Evolutionary conservation across 2,888 invertebrate species (phyloP).

Genomic region (Endotricha flammealis): DNA sequence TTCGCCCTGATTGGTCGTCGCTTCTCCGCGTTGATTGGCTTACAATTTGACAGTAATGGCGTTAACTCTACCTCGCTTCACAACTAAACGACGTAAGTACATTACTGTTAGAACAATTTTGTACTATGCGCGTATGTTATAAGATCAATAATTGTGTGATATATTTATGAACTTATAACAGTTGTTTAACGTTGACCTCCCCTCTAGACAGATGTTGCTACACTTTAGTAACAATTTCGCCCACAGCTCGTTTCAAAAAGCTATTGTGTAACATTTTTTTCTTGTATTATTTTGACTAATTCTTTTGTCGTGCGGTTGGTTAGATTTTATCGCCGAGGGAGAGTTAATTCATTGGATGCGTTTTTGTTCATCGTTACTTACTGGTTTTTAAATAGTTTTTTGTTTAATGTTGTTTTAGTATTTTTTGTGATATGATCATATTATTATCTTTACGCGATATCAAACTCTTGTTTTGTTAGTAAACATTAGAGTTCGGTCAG

Average conservation of each 20-base stretch:
- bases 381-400: conserved; percentile 47
- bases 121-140: not conserved
- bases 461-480: too few species aligned
- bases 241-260: conserved; percentile 65
- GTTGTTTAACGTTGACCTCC: conserved; percentile 30
- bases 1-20: conserved; percentile 55
- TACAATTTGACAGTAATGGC: conserved; percentile 76
- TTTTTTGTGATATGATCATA: conserved; percentile 30
- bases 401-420: conserved; percentile 32
- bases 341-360: conserved; percentile 57
- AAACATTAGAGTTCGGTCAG: too few species aligned
- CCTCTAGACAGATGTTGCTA: conserved; percentile 75
- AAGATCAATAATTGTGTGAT: conserved; percentile 17
- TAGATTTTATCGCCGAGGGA: conserved; percentile 63
- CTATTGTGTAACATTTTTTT: conserved; percentile 67
- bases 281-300: conserved; percentile 72
- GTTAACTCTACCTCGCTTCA: conserved; percentile 49
- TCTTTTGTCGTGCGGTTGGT: conserved; percentile 75
- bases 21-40: conserved; percentile 62
- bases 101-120: conserved; percentile 12
- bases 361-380: conserved; percentile 61
- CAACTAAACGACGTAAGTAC: conserved; percentile 23
- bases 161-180: conserved; percentile 11
- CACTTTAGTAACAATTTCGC: conserved; percentile 76
- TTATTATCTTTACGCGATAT: conserved; percentile 24